Base-by-base conservation (phyloP, 1,140 invertebrate species). In the Caenorhabditis elegans region DNA sequence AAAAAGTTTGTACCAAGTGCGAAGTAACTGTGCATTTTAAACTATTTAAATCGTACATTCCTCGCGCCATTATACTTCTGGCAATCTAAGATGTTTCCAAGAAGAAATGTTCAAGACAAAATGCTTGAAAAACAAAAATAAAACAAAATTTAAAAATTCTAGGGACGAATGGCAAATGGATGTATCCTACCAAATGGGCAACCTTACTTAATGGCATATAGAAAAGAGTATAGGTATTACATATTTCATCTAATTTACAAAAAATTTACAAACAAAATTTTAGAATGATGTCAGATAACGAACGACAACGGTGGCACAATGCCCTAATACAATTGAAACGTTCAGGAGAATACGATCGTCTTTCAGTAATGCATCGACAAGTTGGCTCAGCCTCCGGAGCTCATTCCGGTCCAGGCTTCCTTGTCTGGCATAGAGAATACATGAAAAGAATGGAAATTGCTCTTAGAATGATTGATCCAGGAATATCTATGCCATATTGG, bases 401-500 rank as follows among this genome's bases (percentile, higher is more conserved):
- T 53, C 84, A 90, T 65, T 86, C 85, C 0, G 88, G 89, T 28
- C 87, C 87, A 22, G 86, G 86, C 4, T 88, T 88, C 83, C 75
- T 85, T 5, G 90, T 90, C 0, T 88, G 87, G 87, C 87, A 88
- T 46, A 76, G 87, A 49, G 87, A 88, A 77, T 88, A 84, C 48
- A 75, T 88, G 24, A 88, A 88, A 76, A 2, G 83, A 48, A 76
- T 89, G 26, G 88, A 89, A 80, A 84, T 88, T 24, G 85, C 86
- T 11, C 46, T 90, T 11, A 46, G 87, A 43, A 65, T 85, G 55
- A 70, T 87, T 36, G 86, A 90, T 76, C 87, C 87, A 10, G 60
- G 81, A 8, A 83, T 90, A 0, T 87, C 90, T 8, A 77, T 91
- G 10, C 90, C 91, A 8, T 91, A 91, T 85, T 91, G 90, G 90